Evolutionary conservation across 1,140 invertebrate species (phyloP).

Genomic region (Hyphantria cunea): DNA sequence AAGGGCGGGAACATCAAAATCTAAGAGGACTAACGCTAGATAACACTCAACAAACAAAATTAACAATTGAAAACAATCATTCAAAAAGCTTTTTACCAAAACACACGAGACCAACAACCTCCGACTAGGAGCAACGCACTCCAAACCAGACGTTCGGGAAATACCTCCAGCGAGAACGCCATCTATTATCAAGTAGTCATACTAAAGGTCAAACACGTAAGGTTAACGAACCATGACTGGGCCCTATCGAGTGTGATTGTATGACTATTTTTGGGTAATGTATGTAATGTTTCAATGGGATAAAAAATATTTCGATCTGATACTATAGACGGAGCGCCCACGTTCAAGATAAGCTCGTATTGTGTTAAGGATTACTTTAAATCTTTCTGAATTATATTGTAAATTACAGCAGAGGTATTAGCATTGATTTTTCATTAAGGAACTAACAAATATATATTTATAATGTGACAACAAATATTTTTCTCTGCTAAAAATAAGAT

Average conservation of each 20-base stretch:
- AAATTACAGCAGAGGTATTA: too few species aligned
- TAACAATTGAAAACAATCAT: slow-evolving; percentile 19
- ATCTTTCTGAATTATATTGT: neutral
- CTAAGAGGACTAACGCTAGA: too few species aligned
- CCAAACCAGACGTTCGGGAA: slow-evolving; percentile 21
- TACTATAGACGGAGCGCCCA: neutral
- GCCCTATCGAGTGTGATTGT: slow-evolving; percentile 36
- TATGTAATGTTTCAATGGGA: slow-evolving; percentile 9
- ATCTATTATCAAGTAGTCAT: slow-evolving; percentile 54
- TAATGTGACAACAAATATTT: too few species aligned
- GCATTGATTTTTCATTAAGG: too few species aligned
- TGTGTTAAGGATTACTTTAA: neutral
- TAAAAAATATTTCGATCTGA: neutral
- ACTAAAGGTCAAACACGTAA: slow-evolving; percentile 52
- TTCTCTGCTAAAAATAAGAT: too few species aligned
- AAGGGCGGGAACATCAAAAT: too few species aligned
- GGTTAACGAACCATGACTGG: slow-evolving; percentile 48
- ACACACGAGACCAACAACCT: slow-evolving; percentile 31
- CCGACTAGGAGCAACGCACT: slow-evolving; percentile 29
- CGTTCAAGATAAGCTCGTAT: neutral
- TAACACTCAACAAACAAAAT: slow-evolving; percentile 19
- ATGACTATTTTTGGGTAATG: slow-evolving; percentile 45
- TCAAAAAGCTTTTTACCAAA: slow-evolving; percentile 19
- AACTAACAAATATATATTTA: too few species aligned
- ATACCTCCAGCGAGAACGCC: slow-evolving; percentile 38